phyloP scores from a whole-genome alignment of 1,140 invertebrate genomes.

The Nephotettix cincticeps region DNA sequence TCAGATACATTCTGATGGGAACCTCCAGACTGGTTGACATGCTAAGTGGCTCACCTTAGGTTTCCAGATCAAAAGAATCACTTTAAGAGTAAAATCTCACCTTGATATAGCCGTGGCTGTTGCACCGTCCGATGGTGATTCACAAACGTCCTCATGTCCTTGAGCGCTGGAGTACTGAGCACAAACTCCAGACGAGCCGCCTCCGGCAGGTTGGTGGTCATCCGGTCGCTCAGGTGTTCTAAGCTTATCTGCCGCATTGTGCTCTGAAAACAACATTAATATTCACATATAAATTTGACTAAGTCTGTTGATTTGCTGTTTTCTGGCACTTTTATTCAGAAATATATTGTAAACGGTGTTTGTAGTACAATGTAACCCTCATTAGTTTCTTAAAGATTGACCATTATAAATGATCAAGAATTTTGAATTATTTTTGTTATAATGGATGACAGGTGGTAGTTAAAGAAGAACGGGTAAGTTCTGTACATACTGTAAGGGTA shows the following conservation, averaged over 20 bases:
- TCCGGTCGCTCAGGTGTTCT: conserved; percentile 2
- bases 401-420: too few species aligned
- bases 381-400: too few species aligned
- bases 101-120: conserved; percentile 15
- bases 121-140: conserved; percentile 3
- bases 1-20: background rate
- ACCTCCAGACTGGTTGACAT: background rate
- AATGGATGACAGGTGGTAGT: too few species aligned
- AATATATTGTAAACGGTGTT: too few species aligned
- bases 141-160: conserved; percentile 2
- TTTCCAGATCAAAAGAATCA: background rate
- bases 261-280: too few species aligned
- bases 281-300: too few species aligned
- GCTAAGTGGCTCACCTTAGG: background rate
- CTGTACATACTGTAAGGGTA: too few species aligned
- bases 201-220: conserved; percentile 22
- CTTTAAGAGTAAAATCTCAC: background rate
- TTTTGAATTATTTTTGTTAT: too few species aligned
- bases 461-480: too few species aligned
- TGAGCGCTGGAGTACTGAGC: background rate
- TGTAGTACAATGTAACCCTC: too few species aligned
- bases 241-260: background rate
- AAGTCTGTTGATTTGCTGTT: too few species aligned
- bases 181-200: conserved; percentile 15
- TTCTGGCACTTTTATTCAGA: too few species aligned